Conservation (phyloP, 2,888 invertebrate genomes). For the Nemotelus pantherinus region DNA sequence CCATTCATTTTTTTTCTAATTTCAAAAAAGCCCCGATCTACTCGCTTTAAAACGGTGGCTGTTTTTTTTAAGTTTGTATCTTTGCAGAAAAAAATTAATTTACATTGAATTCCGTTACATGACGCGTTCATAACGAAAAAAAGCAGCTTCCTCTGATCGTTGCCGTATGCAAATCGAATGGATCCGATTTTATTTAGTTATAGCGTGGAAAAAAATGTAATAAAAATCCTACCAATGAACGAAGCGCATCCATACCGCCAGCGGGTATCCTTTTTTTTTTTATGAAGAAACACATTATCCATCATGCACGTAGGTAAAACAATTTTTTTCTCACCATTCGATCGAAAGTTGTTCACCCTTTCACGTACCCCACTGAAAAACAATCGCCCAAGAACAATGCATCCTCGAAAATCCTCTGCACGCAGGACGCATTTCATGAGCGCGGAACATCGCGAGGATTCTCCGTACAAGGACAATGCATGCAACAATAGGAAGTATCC, state of each 20-base stretch:
- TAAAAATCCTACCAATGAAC: slow-evolving; percentile 33
- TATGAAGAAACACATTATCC: slow-evolving; percentile 1
- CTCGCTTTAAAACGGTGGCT: not conserved
- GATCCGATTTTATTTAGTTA: slow-evolving; percentile 16
- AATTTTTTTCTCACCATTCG: slow-evolving; percentile 40
- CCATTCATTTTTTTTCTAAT: not conserved
- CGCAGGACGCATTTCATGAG: not conserved
- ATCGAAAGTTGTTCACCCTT: slow-evolving; percentile 40
- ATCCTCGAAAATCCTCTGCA: slow-evolving; percentile 25
- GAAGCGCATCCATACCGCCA: slow-evolving; percentile 9
- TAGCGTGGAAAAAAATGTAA: slow-evolving; percentile 17
- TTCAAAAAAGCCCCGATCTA: not conserved
- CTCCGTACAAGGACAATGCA: slow-evolving; percentile 35
- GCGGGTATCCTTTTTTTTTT: slow-evolving; percentile 40
- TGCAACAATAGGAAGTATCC: slow-evolving; percentile 40
- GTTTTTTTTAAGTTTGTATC: not conserved
- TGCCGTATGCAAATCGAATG: slow-evolving; percentile 30
- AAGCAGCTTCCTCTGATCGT: slow-evolving; percentile 16
- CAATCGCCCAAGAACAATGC: slow-evolving; percentile 39
- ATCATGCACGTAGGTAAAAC: slow-evolving; percentile 25
- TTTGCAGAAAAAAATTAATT: slow-evolving; percentile 26
- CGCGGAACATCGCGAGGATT: slow-evolving; percentile 34
- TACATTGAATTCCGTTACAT: slow-evolving; percentile 32
- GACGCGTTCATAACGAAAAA: not conserved
- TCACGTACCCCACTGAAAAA: slow-evolving; percentile 19